Base-by-base conservation (phyloP, 2,888 invertebrate genomes). In the Dynastes grantii region DNA sequence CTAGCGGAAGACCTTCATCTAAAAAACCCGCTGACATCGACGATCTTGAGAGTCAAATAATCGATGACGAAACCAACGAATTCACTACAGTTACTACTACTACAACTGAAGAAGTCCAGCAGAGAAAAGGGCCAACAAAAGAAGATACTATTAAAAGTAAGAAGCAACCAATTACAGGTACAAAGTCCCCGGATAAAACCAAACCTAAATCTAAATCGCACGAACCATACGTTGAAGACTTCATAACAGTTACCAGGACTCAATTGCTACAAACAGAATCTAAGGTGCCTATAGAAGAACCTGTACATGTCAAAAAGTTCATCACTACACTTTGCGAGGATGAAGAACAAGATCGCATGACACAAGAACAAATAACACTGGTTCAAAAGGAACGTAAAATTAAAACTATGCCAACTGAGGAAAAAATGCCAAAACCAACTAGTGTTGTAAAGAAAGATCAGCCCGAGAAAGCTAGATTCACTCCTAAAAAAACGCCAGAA, bases 281-380 rank as follows among this genome's bases (percentile, higher is more conserved):
- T 51, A 79, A 79, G n/a, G 80, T 85, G 45, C 88, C 88, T 13
- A 85, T 88, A 16, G 84, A 86, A 29, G 88, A 89, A 82, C 87
- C 87, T 11, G 45, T 86, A 4, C 80, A 84, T 27, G 84, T 84
- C 27, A 88, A 87, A 78, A 87, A 85, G 81, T 84, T 85, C 77
- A 84, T 87, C 53, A 83, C 81, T 55, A 82, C 82, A 65, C 77
- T 87, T 49, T 85, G 87, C 63, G 82, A 81, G 70, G 87, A 86
- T 68, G 87, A 88, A 76, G 87, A 86, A 79, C 79, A 83, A 37
- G 83, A 83, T 53, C 32, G 61, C n/a, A 16, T 53, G 13, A 51
- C 37, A 65, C 64, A 73, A 49, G 73, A 76, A 58, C 58, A 58
- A 1, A 53, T 22, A 40, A 53, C 45, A 0, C 11, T 45, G 9